Percentiles rank a stretch among this genome's conserved stretches.
Evolutionary conservation across 1,140 invertebrate genomes (phyloP).

Genomic region (Ceratina australensis): DNA sequence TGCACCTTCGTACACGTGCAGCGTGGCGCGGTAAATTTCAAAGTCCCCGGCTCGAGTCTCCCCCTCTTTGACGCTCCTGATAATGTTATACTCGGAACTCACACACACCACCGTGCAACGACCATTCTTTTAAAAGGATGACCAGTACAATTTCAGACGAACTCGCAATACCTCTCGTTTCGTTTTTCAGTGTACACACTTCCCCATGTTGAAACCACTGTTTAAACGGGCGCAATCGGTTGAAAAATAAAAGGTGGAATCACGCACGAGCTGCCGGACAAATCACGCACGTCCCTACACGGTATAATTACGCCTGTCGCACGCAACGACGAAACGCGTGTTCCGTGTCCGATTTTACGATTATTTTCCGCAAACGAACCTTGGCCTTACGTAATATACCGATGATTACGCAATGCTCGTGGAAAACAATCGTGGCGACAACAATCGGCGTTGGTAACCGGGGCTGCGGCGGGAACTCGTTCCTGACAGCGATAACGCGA

Average conservation of each 20-base stretch:
- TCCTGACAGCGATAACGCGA: constrained; percentile 18
- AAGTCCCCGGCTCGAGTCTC: not conserved
- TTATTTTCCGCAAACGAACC: constrained; percentile 15
- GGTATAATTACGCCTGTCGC: too few species aligned
- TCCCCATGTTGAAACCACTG: not conserved
- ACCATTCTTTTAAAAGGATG: not conserved
- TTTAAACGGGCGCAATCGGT: not conserved
- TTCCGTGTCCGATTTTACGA: constrained; percentile 13
- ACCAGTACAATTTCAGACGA: not conserved
- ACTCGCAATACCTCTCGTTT: not conserved
- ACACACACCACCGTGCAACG: constrained; percentile 8
- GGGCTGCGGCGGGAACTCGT: not conserved
- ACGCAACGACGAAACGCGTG: not conserved
- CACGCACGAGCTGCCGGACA: not conserved
- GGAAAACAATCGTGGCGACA: constrained; percentile 26
- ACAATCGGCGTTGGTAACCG: constrained; percentile 30
- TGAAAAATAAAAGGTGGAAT: not conserved
- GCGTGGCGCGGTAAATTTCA: constrained; percentile 34
- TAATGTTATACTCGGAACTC: not conserved
- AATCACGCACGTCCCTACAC: not conserved
- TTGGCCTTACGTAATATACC: constrained; percentile 45
- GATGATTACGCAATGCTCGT: constrained; percentile 43
- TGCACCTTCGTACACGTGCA: constrained; percentile 20
- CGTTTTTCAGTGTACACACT: not conserved
- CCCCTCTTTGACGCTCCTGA: not conserved